Evolutionary conservation across 2,797 vertebrate genomes (phyloP), one percentile per base, ranked within the genome.

Genomic region (Gambusia yucatana): DNA sequence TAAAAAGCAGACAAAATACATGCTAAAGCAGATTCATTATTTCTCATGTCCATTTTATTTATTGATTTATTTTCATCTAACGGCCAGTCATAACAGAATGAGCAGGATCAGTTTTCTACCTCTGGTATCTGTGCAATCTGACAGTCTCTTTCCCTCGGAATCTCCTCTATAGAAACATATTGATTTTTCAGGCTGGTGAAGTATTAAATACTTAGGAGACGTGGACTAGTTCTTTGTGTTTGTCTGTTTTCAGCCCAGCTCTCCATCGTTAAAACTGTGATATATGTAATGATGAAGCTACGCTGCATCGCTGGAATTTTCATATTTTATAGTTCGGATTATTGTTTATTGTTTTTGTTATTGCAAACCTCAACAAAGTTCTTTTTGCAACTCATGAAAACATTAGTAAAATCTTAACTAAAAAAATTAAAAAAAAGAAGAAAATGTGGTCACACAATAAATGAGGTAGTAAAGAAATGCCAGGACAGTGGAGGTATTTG

Each of bases 201-300:
- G 63, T 67, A 67, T 67, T 41, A 67, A 67, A 67, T 67, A 67
- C 30, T 67, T 41, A 22, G 20, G 33, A 41, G 63, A 67, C 36
- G 13, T 41, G 20, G 39, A 67, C 39, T 22, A 16, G 61, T 22
- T 63, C 16, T 36, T 63, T 36, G 59, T 61, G 30, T 63, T 67
- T 43, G 39, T 67, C 63, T 13, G 30, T 33, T 67, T 67, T 67
- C 33, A 9, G 63, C 25, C 36, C 20, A 41, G 36, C 20, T 67
- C 20, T 41, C 33, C 20, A 22, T 41, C 22, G 33, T 67, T 41
- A 41, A 39, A 52, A 52, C 50, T 1, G 50, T 52, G 50, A 52
- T 67, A 9, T 22, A 65, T 39, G 17, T 65, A 65, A 65, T 39
- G 33, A 22, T 39, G 2, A 39, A 20, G 63, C 11, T 65, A 9